Evolutionary conservation across 2,797 vertebrate genomes (phyloP), one percentile per base, ranked within the genome.

Genomic region (Gorsachius magnificus): DNA sequence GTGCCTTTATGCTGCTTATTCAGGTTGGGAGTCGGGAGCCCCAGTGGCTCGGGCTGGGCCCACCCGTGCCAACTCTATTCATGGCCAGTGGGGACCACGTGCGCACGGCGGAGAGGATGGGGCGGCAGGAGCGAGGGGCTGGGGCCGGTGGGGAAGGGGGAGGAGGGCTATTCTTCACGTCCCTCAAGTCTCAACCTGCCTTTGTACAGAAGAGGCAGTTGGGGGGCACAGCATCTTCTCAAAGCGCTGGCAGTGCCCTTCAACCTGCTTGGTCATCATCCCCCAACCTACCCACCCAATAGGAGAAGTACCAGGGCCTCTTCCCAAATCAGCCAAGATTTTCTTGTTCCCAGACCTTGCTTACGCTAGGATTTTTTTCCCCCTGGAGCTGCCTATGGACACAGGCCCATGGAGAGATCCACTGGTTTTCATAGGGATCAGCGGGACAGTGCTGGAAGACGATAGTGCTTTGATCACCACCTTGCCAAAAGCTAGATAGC

Each of bases 1-100:
- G 79, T 92, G 92, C 88, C 95, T 97, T 97, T 96, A 94, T 97
- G 94, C 79, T 83, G 84, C 70, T 94, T 65, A 94, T 97, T 97
- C 94, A 93, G 77, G 91, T 87, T 1, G 16, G 46, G 92, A 93
- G 92, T 57, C 6, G 14, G 70, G 77, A 94, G 91, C 88, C 76
- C 50, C 89, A 88, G 91, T 8, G 68, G 74, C 71, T 91, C 36
- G 4, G 91, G 74, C 84, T 93, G 82, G 58, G 87, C 88, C 76
- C 87, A 83, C 78, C 70, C 9, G 46, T 97, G 95, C 94, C 95
- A 95, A 79, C 81, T 94, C 90, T 91, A 76, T 61, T 65, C n/a
- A 50, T n/a, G 28, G 48, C 17, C 72, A 57, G 50, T 2, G 0
- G 28, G 36, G 63, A 57, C 87, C 60, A 61, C 3, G 19, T 87